Evolutionary conservation across 92 coral and sea anemone species (phyloP), one percentile per base, ranked within the genome.

Genomic region (Phenganax stokvisi): DNA sequence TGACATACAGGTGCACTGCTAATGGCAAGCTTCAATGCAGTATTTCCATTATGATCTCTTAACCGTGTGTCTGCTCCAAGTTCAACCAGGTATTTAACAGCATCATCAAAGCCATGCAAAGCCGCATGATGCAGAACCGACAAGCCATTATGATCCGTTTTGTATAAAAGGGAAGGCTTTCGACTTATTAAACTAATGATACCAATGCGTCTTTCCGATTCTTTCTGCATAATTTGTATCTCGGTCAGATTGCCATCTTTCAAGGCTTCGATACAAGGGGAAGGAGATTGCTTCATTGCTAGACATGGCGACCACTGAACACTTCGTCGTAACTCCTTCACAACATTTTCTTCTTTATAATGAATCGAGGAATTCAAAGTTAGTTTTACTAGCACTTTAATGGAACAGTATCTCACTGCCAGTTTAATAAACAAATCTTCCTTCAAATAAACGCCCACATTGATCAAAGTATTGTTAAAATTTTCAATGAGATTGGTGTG

Each of bases 261-360:
- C 20, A 2, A 73, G 7, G 44, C 17, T 13, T 52, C 12, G 51
- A 10, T 7, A 73, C 60, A 73, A 51, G 1, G 3, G n/a, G n/a
- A 15, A 51, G 10, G 11, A 15, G 28, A 52, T 10, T 12, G 9
- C 25, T 15, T 52, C 6, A 8, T 0, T 37, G 56, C 8, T 44
- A 44, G n/a, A 44, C 54, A 15, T 15, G 27, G 25, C 56, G 54
- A 52, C 74, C 51, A 69, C 9, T 8, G 8, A 53, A 54, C 77
- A 16, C 30, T 56, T 12, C 37, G 44, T 31, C 51, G 8, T 73
- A 56, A 25, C 20, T 25, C 17, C 47, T 68, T 69, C 83, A 87
- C 79, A 0, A 62, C 80, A 15, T n/a, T 16, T 10, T 81, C 69
- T 37, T 87, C 84, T 44, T 44, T 29, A 16, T 85, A 84, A 25